phyloP scores from a whole-genome alignment of 2,888 invertebrate genomes.

The Diarsia mendica region DNA sequence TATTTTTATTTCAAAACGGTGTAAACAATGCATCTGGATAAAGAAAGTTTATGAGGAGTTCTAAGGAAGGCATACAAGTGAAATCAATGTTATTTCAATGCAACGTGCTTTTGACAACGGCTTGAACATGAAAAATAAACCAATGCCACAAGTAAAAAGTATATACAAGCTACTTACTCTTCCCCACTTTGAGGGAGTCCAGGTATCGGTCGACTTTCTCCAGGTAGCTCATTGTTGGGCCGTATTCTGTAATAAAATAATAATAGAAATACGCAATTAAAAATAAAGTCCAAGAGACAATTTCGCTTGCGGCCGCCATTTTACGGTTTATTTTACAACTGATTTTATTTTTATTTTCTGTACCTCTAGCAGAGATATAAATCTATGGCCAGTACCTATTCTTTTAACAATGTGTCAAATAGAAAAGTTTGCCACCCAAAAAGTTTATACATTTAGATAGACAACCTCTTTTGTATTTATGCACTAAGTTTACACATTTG shows the following conservation, averaged over 20 bases:
- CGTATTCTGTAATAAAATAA: constrained; percentile 69
- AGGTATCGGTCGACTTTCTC: constrained; percentile 86
- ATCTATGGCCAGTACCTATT: constrained; percentile 38
- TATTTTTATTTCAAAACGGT: not conserved
- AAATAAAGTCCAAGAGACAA: constrained; percentile 41
- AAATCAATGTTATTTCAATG: not conserved
- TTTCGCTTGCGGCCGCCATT: constrained; percentile 47
- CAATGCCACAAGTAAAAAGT: not conserved
- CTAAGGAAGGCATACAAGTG: too few relatives aligned
- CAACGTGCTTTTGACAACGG: not conserved
- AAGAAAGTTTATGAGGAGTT: not conserved
- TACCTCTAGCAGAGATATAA: not conserved
- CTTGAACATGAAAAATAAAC: not conserved
- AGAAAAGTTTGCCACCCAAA: constrained; percentile 9
- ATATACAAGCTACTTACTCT: constrained; percentile 81
- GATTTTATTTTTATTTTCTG: constrained; percentile 27
- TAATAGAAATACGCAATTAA: constrained; percentile 46
- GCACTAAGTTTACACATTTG: not conserved
- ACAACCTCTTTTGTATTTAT: constrained; percentile 4
- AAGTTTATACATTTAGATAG: not conserved
- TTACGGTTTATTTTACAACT: constrained; percentile 23
- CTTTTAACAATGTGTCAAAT: not conserved
- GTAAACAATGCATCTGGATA: not conserved
- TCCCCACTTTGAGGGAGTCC: constrained; percentile 86
- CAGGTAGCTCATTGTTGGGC: constrained; percentile 82